Base-by-base conservation (phyloP, 1,140 invertebrate species). In the Leucophenga varia region DNA sequence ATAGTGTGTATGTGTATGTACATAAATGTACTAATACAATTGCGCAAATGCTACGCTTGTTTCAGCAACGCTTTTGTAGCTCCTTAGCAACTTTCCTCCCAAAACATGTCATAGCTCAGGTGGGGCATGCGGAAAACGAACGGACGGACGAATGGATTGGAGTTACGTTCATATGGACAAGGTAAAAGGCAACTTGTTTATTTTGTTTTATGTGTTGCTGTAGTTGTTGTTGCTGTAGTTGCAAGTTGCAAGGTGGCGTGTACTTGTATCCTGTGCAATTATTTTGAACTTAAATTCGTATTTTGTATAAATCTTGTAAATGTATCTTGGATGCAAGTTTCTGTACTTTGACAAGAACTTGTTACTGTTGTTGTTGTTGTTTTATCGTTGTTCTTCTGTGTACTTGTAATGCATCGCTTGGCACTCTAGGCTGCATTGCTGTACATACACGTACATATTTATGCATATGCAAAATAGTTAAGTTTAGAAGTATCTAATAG, bases 251-350 rank as follows among this genome's bases (percentile, higher is more conserved):
- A 38, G 35, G 18, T 32, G 35, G 69, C 43, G 52, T 54, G 43
- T 61, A n/a, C n/a, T n/a, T n/a, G 59, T 63, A 64, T 70, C 63
- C 65, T 63, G 57, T 64, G 67, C 67, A 70, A 70, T 70, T 70
- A 70, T 71, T 71, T 70, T 64, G 57, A 64, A 71, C 58, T 64
- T 63, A 70, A 71, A 71, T 71, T 71, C 67, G 67, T 70, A 70
- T 65, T 70, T 69, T 71, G 59, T 64, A 41, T 54, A 63, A 71
- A 71, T 70, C 67, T 64, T 55, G 57, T 54, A 63, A 70, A 63
- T 70, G 57, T 60, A 71, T 70, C 67, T 67, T 36, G 49, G 21
- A 14, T 47, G 37, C 31, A 40, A 51, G 21, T 50, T 31, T 32
- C 25, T 28, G 22, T 20, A 45, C 32, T n/a, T 14, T 17, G n/a